These are phyloP conservation scores for Nautilus pompilius DNA, from an alignment of 1,140 invertebrate genomes.

Conservation along the genomic window DNA sequence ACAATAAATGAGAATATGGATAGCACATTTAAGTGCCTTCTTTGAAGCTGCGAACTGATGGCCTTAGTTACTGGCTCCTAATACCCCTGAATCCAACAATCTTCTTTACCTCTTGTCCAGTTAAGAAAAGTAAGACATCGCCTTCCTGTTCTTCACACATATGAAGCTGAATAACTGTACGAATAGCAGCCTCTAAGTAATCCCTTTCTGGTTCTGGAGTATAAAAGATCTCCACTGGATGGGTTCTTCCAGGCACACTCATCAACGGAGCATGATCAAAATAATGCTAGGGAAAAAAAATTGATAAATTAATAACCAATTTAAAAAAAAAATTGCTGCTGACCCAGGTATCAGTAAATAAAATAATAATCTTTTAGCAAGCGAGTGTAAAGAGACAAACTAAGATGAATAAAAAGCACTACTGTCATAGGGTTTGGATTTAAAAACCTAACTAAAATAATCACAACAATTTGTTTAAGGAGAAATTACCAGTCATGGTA, in stretches of 20 bases:
- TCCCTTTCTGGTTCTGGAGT: conserved; percentile 98
- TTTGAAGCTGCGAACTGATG: no score
- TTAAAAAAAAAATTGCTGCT: conserved; percentile 2
- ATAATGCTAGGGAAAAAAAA: conserved; percentile 67
- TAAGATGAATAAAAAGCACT: neutral
- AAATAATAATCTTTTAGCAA: neutral
- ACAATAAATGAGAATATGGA: no score
- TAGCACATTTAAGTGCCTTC: no score
- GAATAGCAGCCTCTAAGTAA: conserved; percentile 96
- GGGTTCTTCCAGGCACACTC: conserved; percentile 95
- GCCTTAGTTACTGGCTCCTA: no score
- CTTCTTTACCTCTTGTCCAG: conserved; percentile 73
- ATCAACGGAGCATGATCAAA: conserved; percentile 98
- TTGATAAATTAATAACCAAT: neutral
- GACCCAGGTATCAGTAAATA: no score
- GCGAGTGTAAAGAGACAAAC: neutral
- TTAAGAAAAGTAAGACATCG: conserved; percentile 93
- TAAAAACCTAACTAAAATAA: no score
- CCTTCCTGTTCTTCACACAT: conserved; percentile 95
- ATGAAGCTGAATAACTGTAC: conserved; percentile 98
- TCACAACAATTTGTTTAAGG: no score
- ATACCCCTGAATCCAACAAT: no score
- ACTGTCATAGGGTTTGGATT: neutral
- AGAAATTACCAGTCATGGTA: no score
- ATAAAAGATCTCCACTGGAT: conserved; percentile 98